A percentile compares a stretch with the other conserved stretches of the same genome.
phyloP scores from a whole-genome alignment of 2,113 vertebrate species.

The Aptenodytes patagonicus region DNA sequence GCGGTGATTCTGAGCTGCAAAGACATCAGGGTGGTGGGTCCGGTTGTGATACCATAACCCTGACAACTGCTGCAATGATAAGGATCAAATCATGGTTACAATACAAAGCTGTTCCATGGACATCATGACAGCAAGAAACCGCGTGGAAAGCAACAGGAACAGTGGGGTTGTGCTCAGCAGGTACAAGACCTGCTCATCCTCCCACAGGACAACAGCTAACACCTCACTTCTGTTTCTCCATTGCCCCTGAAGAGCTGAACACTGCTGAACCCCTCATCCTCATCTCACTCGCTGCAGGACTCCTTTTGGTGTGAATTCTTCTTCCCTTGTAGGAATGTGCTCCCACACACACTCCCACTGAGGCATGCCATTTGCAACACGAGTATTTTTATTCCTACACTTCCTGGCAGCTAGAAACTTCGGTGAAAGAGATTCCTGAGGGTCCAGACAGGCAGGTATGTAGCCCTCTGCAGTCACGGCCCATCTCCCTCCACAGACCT shows the following conservation, averaged over 20 bases:
- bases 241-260: neutral
- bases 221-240: neutral
- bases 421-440: neutral
- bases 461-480: neutral
- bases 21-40: conserved; percentile 85
- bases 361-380: neutral
- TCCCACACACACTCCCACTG: neutral
- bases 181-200: neutral
- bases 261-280: neutral
- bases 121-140: neutral
- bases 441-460: neutral
- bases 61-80: conserved; percentile 84
- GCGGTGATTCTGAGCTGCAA: conserved; percentile 79
- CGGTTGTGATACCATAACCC: conserved; percentile 93
- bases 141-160: neutral
- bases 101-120: neutral
- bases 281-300: neutral
- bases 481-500: neutral
- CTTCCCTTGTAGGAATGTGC: neutral
- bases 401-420: neutral
- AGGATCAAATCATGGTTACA: neutral
- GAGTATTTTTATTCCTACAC: neutral
- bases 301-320: neutral
- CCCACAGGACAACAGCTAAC: neutral
- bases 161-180: neutral